These are phyloP conservation scores for Berghia stephanieae DNA, from an alignment of 1,140 invertebrate genomes.

Conservation along the genomic window DNA sequence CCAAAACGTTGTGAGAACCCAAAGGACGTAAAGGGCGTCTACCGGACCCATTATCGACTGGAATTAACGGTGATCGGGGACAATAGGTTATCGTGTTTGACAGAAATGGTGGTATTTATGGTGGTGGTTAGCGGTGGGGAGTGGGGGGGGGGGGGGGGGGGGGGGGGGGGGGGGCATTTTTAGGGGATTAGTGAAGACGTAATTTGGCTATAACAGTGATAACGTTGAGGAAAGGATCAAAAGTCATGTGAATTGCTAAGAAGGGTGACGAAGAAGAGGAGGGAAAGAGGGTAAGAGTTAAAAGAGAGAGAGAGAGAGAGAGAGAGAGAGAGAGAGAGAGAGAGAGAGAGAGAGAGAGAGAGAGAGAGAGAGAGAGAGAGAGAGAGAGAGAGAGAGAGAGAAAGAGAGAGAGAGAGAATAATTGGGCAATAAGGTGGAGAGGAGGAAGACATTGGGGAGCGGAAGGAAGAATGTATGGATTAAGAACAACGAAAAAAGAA, in stretches of 20 bases:
- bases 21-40: too few relatives aligned
- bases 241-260: too few relatives aligned
- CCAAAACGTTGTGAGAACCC: too few relatives aligned
- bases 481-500: too few relatives aligned
- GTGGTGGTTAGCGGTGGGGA: background rate
- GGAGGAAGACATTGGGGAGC: too few relatives aligned
- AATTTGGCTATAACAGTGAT: too few relatives aligned
- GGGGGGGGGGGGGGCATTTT: background rate
- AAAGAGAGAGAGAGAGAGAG: background rate
- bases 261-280: background rate
- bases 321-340: background rate
- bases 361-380: background rate
- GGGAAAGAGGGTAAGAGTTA: background rate
- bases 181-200: too few relatives aligned
- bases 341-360: background rate
- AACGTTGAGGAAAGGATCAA: too few relatives aligned
- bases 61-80: too few relatives aligned
- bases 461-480: too few relatives aligned
- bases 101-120: background rate
- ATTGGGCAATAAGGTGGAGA: background rate
- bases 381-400: background rate
- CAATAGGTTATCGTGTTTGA: too few relatives aligned
- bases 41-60: too few relatives aligned
- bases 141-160: background rate
- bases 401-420: conserved; percentile 3